These are phyloP conservation scores for Tenebrosternarchus preto DNA, from an alignment of 2,113 vertebrate species.

Conservation along the genomic window DNA sequence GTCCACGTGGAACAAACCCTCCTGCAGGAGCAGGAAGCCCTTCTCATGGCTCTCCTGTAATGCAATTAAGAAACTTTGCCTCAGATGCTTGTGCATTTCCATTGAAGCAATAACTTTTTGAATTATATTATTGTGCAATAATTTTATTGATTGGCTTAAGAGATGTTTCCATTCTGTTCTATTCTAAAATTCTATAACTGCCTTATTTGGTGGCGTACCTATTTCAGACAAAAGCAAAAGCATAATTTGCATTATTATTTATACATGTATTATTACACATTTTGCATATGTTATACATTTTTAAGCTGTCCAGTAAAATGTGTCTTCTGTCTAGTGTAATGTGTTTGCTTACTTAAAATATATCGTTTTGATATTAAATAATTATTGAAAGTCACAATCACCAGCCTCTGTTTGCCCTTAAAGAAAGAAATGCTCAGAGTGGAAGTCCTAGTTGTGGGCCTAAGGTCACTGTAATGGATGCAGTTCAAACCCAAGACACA, in stretches of 20 bases:
- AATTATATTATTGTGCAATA: neutral
- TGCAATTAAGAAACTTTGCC: neutral
- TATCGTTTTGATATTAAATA: no score
- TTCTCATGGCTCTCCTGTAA: neutral
- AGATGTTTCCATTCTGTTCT: conserved; percentile 39
- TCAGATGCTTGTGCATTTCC: neutral
- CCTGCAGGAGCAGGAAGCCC: neutral
- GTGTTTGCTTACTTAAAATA: neutral
- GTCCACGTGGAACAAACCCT: no score
- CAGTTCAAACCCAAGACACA: conserved; percentile 11
- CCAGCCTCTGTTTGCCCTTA: neutral
- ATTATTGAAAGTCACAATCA: neutral
- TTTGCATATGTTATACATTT: neutral
- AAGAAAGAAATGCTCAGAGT: neutral
- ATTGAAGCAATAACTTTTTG: neutral
- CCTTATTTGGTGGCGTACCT: neutral
- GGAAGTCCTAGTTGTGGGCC: neutral
- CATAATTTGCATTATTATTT: no score
- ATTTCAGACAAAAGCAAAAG: neutral
- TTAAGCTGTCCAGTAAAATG: neutral
- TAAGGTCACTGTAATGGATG: neutral
- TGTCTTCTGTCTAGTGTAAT: neutral
- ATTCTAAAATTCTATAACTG: conserved; percentile 10
- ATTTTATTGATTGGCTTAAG: neutral
- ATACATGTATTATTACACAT: no score